Base-by-base conservation (phyloP, 1,140 invertebrate species). In the Ostrea denselamellosa region DNA sequence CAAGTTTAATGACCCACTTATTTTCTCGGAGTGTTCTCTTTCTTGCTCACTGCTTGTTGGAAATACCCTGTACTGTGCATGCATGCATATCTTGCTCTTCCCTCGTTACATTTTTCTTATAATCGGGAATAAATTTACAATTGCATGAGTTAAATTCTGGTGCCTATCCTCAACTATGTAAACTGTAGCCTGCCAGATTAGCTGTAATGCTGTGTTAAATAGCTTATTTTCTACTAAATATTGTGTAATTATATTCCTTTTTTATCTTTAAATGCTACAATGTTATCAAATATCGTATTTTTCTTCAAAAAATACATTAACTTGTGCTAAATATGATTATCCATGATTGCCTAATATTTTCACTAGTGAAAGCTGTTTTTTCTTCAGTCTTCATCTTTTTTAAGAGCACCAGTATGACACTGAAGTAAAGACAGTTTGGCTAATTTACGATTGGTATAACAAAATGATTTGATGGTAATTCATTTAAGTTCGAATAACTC, bases 71-170 rank as follows among this genome's bases (percentile, higher is more conserved):
- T 62, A 17, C 68, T 77, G 28, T 77, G 68, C 68, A 77, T 77
- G 68, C 68, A 77, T 77, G 68, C 68, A 77, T 77, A 9, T 77
- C 68, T 77, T 34, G 14, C 68, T 77, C 68, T 77, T 77, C 68
- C 34, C 34, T 44, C 34, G 34, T 77, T 14, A 44, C 12, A 77
- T 28, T 34, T n/a, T 9, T 77, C 25, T 14, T 34, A n/a, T 7
- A 19, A 19, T n/a, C n/a, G 56, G n/a, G n/a, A 62, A 2, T 19
- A n/a, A 62, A 62, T 62, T 19, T 19, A 62, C 17, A 19, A n/a
- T n/a, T 62, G 56, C 56, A 19, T 62, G 56, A 7, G 56, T 62
- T 62, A 19, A 62, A 7, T 62, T 62, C 12, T 62, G 12, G 17
- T 62, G 56, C 56, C 17, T 62, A 62, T 62, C 17, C n/a, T 62